Evolutionary conservation across 2,797 vertebrate species (phyloP), one percentile per base, ranked within the genome.

Genomic region (Lycodopsis pacificus): DNA sequence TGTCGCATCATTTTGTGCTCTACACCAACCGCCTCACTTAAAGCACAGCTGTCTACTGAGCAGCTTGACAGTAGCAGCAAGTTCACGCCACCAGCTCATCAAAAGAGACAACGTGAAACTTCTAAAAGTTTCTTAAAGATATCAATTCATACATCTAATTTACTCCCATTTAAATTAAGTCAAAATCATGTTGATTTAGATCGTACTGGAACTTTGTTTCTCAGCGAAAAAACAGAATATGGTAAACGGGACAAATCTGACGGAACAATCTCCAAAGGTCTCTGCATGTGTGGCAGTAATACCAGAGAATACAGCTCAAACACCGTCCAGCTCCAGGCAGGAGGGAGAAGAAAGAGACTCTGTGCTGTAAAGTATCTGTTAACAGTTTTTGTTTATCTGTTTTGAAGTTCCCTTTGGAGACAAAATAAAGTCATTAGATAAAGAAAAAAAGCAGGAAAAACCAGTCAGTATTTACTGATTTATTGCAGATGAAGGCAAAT

Each of bases 1-100:
- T 0, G 93, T 88, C 76, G 73, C 89, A 87, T 93, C 82, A 86
- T 91, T 92, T 89, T 92, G 69, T 74, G 71, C 78, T 79, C 81
- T 36, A 27, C 80, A 40, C 77, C 82, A 91, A 84, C 80, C 10
- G 59, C 74, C 80, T 78, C 72, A 14, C 62, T 84, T 32, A 34
- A 58, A 74, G 27, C 79, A 46, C 80, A 67, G 73, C 74, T 67
- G 64, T 73, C 48, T 58, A 4, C 72, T 14, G 20, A 59, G 19
- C 30, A 42, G 46, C 32, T 56, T 71, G 73, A 75, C 83, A 81
- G 85, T 53, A 85, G 74, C 77, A 71, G 48, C 4, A 61, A 14
- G 34, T 53, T 40, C 38, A 58, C 14, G 2, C 22, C 61, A 73
- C 53, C 3, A 67, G 57, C 68, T 36, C 61, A 79, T 79, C 25